phyloP scores from a whole-genome alignment of 2,113 vertebrate genomes.

The Megalops atlanticus region DNA sequence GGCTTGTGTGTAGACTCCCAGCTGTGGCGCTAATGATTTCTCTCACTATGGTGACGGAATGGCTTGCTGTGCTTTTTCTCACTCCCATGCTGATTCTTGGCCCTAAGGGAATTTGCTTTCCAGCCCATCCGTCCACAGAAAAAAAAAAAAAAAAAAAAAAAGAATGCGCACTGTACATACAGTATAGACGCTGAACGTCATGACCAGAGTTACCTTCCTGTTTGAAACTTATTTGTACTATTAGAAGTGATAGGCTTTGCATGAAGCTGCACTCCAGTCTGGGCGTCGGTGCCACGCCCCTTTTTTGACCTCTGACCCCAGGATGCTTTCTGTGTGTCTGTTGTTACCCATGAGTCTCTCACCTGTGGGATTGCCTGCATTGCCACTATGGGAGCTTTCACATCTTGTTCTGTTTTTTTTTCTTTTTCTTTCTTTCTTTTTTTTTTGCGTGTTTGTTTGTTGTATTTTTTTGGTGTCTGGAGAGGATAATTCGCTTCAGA shows the following conservation, averaged over 20 bases:
- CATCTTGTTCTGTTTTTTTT: not conserved
- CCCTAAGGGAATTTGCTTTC: not conserved
- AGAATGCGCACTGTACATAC: not conserved
- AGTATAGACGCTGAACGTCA: not conserved
- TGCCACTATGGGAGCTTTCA: not conserved
- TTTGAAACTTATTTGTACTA: not conserved
- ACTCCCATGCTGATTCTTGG: not conserved
- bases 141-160: not conserved
- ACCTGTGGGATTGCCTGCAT: not conserved
- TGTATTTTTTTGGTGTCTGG: not conserved
- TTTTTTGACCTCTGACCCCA: not conserved
- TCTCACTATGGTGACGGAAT: not conserved
- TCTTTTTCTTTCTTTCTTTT: no score
- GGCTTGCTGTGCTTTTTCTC: not conserved
- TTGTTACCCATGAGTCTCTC: not conserved
- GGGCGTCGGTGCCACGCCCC: not conserved
- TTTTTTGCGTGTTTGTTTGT: not conserved
- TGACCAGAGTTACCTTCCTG: not conserved
- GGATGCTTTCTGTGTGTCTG: not conserved
- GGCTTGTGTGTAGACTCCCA: constrained; percentile 13
- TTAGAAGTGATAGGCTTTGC: constrained; percentile 13
- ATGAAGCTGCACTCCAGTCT: constrained; percentile 7
- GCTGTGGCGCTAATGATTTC: not conserved
- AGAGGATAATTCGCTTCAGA: not conserved
- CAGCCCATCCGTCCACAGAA: not conserved